These are phyloP conservation scores for Eremobia ochroleuca DNA, from an alignment of 2,888 invertebrate species.

Conservation along the genomic window DNA sequence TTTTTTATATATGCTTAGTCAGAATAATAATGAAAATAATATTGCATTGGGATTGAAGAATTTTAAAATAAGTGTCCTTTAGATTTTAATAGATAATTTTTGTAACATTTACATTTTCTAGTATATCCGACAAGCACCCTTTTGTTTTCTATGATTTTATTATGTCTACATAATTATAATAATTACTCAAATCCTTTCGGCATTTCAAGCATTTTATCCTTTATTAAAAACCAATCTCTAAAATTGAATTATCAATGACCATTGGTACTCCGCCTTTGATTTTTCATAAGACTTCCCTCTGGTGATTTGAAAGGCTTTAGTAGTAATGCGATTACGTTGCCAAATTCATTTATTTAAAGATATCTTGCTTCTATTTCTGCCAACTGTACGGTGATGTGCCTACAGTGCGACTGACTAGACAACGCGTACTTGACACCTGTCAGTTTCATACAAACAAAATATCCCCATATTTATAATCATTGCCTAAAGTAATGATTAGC, in stretches of 20 bases:
- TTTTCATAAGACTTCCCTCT: background rate
- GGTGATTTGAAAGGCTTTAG: constrained; percentile 17
- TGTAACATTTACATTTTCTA: background rate
- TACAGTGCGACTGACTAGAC: too few species aligned
- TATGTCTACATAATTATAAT: background rate
- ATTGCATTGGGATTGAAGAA: too few species aligned
- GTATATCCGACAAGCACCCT: background rate
- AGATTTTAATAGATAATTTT: background rate
- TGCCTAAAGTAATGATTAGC: too few species aligned
- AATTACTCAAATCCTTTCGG: background rate
- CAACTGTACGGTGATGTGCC: too few species aligned
- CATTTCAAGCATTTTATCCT: background rate
- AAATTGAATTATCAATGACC: background rate
- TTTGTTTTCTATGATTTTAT: background rate
- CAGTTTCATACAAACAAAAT: too few species aligned
- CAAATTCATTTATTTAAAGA: background rate
- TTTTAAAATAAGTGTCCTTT: too few species aligned
- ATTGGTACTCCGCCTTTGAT: background rate
- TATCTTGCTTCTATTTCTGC: too few species aligned
- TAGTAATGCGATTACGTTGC: constrained; percentile 34
- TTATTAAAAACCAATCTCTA: background rate
- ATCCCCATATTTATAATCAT: too few species aligned
- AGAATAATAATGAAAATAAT: background rate
- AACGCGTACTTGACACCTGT: too few species aligned
- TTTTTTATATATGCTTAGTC: constrained; percentile 39